phyloP scores from a whole-genome alignment of 2,888 invertebrate genomes.

The Phania funesta region DNA sequence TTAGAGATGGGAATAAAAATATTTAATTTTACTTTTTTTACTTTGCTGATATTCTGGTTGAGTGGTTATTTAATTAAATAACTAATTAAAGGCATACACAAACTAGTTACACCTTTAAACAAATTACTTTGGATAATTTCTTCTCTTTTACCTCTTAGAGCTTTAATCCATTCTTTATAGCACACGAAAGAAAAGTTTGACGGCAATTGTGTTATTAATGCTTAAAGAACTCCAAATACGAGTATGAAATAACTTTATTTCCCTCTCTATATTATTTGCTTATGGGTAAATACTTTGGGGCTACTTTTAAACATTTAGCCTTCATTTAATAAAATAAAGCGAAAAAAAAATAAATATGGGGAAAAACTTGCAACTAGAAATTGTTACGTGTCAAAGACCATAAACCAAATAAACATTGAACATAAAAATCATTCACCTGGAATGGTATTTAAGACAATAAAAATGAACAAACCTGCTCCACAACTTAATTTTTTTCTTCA shows the following conservation, averaged over 20 bases:
- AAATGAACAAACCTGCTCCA: neutral
- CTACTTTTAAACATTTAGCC: neutral
- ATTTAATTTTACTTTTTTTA: too few species aligned
- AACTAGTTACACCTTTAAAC: too few species aligned
- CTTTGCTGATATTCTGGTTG: too few species aligned
- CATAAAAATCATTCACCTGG: constrained; percentile 60
- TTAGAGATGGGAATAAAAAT: too few species aligned
- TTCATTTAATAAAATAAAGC: neutral
- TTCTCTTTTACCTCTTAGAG: too few species aligned
- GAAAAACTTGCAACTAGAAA: constrained; percentile 5
- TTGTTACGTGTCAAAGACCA: constrained; percentile 60
- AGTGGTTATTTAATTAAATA: too few species aligned
- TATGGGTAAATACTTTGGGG: constrained; percentile 16
- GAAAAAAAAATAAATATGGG: neutral
- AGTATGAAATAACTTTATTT: neutral
- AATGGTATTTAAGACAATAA: constrained; percentile 10
- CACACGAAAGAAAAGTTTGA: neutral
- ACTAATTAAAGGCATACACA: too few species aligned
- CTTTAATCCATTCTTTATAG: neutral
- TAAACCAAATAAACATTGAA: constrained; percentile 58
- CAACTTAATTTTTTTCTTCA: neutral
- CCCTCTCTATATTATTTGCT: constrained; percentile 1
- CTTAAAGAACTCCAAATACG: constrained; percentile 53
- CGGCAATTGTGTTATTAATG: constrained; percentile 51
- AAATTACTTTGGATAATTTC: too few species aligned